Conservation (phyloP, 1,140 invertebrate genomes). For the Lethrus apterus region DNA sequence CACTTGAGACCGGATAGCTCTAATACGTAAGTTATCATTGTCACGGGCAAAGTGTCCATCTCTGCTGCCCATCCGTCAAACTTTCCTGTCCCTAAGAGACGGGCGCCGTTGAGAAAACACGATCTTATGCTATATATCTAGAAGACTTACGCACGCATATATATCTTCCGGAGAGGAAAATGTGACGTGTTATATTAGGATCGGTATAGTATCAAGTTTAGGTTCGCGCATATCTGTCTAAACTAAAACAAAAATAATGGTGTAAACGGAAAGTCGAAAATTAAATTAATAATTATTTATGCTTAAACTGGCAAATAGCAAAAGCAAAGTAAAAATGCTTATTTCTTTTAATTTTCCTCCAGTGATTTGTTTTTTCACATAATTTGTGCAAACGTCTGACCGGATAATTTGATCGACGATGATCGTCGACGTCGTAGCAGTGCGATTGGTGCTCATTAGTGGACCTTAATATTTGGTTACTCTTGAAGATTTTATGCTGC, state of each 20-base stretch:
- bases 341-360: too few species aligned
- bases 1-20: slow-evolving; percentile 18
- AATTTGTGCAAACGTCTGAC: too few species aligned
- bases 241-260: too few species aligned
- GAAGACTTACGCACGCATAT: too few species aligned
- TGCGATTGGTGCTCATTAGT: background rate
- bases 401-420: too few species aligned
- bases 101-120: slow-evolving; percentile 10
- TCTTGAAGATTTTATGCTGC: background rate
- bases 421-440: background rate
- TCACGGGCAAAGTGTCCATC: slow-evolving; percentile 18
- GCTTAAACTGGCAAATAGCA: too few species aligned
- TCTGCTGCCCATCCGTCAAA: slow-evolving; percentile 20
- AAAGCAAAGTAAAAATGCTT: background rate
- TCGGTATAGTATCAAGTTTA: too few species aligned
- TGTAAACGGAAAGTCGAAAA: too few species aligned
- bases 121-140: slow-evolving; percentile 6
- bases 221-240: too few species aligned
- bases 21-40: slow-evolving; percentile 26
- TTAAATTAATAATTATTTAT: too few species aligned
- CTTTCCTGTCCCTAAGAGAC: slow-evolving; percentile 13
- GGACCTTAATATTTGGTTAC: slow-evolving; percentile 1
- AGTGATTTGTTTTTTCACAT: too few species aligned
- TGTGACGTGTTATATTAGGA: slow-evolving; percentile 8
- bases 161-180: too few species aligned